Evolutionary conservation across 1,140 invertebrate species (phyloP).

Genomic region (Bombus terrestris): DNA sequence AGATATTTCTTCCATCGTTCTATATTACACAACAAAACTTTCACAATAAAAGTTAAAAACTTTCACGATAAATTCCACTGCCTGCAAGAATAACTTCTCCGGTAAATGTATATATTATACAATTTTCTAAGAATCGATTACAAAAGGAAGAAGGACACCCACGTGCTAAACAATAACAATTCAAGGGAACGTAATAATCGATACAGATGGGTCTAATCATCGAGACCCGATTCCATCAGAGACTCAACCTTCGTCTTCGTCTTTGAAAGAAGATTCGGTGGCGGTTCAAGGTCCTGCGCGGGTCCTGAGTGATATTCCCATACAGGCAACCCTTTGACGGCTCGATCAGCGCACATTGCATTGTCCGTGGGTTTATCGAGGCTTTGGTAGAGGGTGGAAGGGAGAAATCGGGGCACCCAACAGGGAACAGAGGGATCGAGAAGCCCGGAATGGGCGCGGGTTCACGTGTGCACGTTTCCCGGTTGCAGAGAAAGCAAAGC

Average conservation of each 20-base stretch:
- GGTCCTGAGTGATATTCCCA: constrained; percentile 56
- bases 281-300: constrained; percentile 49
- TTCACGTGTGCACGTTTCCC: constrained; percentile 56
- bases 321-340: constrained; percentile 64
- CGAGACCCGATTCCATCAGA: background rate
- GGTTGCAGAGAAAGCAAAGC: constrained; percentile 62
- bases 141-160: background rate
- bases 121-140: background rate
- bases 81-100: too few relatives aligned
- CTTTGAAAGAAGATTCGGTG: constrained; percentile 27
- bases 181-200: constrained; percentile 38
- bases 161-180: constrained; percentile 6
- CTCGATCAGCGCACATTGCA: constrained; percentile 57
- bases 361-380: constrained; percentile 63
- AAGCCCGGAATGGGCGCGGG: constrained; percentile 27
- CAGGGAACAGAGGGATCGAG: constrained; percentile 56
- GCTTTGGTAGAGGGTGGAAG: constrained; percentile 2
- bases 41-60: too few relatives aligned
- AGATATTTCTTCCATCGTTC: too few relatives aligned
- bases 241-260: constrained; percentile 36
- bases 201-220: constrained; percentile 48
- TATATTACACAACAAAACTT: too few relatives aligned
- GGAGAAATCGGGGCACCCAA: constrained; percentile 36
- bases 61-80: too few relatives aligned
- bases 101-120: background rate